Evolutionary conservation across 1,140 invertebrate genomes (phyloP), one percentile per base, ranked within the genome.

Genomic region (Cephus cinctus): DNA sequence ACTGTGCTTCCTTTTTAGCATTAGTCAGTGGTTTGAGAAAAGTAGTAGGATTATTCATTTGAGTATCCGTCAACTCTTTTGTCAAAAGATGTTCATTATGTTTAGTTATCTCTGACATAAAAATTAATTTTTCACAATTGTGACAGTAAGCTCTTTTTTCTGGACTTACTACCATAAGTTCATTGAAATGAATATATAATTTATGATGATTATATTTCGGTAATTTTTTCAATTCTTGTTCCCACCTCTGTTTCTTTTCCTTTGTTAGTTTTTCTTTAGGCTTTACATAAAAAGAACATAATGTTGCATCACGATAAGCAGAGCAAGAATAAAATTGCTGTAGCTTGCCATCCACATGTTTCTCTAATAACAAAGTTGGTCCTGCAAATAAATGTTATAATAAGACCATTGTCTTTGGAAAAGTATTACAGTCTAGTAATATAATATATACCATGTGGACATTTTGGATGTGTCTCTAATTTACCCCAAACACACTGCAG

Each of bases 251-350:
- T 52, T 80, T 71, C 31, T 78, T 68, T 55, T 53, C 48, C 63
- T 80, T 79, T 30, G 70, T 72, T 22, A 73, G 27, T 61, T 75
- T 69, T 43, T 83, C 75, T 30, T 79, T 78, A 59, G 82, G 73
- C 34, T 81, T 76, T 11, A 84, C 69, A 53, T 81, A 83, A 66
- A 90, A 86, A 3, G 77, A 75, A 59, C 90, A 94, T 1, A 85
- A 71, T 63, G 89, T 90, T 52, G 80, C 69, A 59, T 90, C 84
- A 47, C 90, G 80, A 61, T 85, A 90, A 2, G 88, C 88, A 2
- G 92, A 85, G 68, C 92, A 94, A 1, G 85, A 83, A 71, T 81
- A 93, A 70, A 85, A 92, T 49, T 79, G 78, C 16, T 78, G 71
- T 21, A 77, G 68, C 50, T 78, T 64, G 5, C 64, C 62, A 20